Percentiles rank a stretch among this genome's conserved stretches.
Evolutionary conservation across 2,888 invertebrate genomes (phyloP).

Genomic region (Esperia sulphurella): DNA sequence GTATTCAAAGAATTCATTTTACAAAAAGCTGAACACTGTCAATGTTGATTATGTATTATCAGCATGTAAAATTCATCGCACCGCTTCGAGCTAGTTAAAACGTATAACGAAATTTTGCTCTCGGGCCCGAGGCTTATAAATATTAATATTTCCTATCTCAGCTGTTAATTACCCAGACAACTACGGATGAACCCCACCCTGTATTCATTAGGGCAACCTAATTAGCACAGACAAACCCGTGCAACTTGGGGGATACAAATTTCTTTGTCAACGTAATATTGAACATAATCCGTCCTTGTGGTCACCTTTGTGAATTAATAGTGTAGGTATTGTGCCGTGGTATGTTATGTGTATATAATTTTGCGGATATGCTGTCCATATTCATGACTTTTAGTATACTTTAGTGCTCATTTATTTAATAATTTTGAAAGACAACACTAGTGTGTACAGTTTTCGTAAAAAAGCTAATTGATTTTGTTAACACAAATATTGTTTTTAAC

Average conservation of each 20-base stretch:
- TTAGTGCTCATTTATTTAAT: too few relatives aligned
- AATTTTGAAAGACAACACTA: too few relatives aligned
- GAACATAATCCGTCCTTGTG: constrained; percentile 18
- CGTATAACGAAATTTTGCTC: constrained; percentile 52
- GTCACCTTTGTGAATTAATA: not conserved
- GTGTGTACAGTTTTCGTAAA: too few relatives aligned
- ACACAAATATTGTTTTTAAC: too few relatives aligned
- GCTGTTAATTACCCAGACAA: constrained; percentile 70
- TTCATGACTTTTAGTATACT: not conserved
- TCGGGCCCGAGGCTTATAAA: constrained; percentile 56
- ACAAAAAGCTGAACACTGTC: constrained; percentile 7
- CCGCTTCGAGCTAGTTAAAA: constrained; percentile 42
- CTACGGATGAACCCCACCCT: constrained; percentile 60
- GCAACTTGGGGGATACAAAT: constrained; percentile 36
- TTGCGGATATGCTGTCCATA: too few relatives aligned
- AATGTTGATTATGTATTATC: constrained; percentile 32
- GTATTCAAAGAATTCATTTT: constrained; percentile 8
- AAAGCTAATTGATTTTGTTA: too few relatives aligned
- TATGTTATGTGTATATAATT: not conserved
- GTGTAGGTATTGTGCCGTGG: not conserved
- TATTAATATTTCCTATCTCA: constrained; percentile 73
- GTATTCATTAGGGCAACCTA: constrained; percentile 68
- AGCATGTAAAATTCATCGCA: constrained; percentile 58
- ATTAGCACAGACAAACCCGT: constrained; percentile 61
- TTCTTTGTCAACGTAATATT: constrained; percentile 43